Evolutionary conservation across 2,888 invertebrate species (phyloP), one percentile per base, ranked within the genome.

Genomic region (Cylloceria caligata): DNA sequence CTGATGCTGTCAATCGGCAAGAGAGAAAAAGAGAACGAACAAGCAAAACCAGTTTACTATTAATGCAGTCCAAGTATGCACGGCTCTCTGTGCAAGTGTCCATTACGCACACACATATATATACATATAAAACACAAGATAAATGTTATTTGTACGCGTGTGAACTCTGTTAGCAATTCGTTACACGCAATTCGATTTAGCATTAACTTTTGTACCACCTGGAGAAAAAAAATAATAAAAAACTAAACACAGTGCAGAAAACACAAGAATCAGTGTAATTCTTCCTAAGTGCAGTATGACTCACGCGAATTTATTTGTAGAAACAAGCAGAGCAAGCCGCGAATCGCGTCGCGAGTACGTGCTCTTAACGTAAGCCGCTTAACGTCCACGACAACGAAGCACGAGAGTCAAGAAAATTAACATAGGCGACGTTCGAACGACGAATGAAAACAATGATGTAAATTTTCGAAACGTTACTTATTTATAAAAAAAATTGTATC

Each of bases 261-360:
- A 34, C 9, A 60, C 36, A 36, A 16, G 60, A 36, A 60, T 36
- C 34, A 16, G 34, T 16, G 60, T 11, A 60, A 60, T 60, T 60
- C 60, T 34, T 16, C 19, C 19, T 34, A 2, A 16, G 34, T 21
- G 19, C 21, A n/a, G 11, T 6, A 60, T 60, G 60, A 60, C 19
- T 60, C 60, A 60, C 60, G 60, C 60, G 60, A 60, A 16, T 60
- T 60, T 60, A 60, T 60, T 60, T 60, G 60, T 34, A 60, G 60
- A 60, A 34, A 60, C 34, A 3, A 34, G 21, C 2, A 1, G n/a
- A 2, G 42, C 42, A 1, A 42, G 13, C n/a, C 13, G 42, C 13
- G 60, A 60, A 60, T 19, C 6, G 60, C 60, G 60, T 19, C 2
- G 2, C 36, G 34, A 6, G 34, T 36, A 60, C 60, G 60, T 60